A percentile compares a stretch with the other conserved stretches of the same genome.
Conservation (phyloP, 1,140 invertebrate genomes). For the Halesus radiatus region DNA sequence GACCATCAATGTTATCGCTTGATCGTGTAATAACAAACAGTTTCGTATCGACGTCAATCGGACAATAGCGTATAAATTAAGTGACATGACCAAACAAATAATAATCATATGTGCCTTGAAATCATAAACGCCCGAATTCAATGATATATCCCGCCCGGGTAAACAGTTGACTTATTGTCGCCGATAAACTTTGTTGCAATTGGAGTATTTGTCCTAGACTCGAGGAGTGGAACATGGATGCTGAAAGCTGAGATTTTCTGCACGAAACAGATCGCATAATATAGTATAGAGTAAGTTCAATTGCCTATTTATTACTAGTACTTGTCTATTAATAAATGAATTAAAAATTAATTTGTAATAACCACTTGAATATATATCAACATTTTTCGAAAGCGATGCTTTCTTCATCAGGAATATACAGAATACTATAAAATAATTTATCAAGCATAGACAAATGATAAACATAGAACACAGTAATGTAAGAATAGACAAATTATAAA, state of each 20-base stretch:
- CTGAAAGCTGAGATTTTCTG: not conserved
- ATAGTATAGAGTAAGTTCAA: no score
- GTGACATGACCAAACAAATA: constrained; percentile 29
- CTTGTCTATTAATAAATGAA: no score
- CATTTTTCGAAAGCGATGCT: no score
- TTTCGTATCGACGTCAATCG: constrained; percentile 18
- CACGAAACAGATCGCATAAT: not conserved
- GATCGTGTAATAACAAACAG: constrained; percentile 36
- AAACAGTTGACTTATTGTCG: not conserved
- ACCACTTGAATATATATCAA: no score
- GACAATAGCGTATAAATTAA: constrained; percentile 28
- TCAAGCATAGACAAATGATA: no score
- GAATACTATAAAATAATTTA: no score
- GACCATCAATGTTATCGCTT: constrained; percentile 31
- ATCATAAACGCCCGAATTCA: constrained; percentile 6
- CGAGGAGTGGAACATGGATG: not conserved
- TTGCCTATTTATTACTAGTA: no score
- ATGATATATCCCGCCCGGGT: not conserved
- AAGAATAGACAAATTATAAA: no score
- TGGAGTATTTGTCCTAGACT: no score
- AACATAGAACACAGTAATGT: no score
- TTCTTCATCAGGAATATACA: no score
- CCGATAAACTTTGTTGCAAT: not conserved
- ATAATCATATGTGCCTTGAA: constrained; percentile 20
- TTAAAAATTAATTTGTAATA: no score